Base-by-base conservation (phyloP, 2,113 vertebrate species). In the Albula goreensis region DNA sequence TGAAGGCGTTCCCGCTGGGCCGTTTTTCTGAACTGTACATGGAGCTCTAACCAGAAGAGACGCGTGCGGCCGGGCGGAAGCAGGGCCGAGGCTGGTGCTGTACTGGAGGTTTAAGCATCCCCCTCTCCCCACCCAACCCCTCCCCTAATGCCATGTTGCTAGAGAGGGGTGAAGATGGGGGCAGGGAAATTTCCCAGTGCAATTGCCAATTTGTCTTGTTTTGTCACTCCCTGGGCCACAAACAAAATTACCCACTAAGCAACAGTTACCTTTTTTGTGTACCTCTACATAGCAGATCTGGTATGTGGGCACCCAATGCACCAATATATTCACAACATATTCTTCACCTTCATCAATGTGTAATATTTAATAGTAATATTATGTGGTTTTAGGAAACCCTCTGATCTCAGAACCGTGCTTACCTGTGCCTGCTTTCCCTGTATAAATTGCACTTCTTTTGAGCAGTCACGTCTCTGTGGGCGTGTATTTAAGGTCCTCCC, bases 11-110 rank as follows among this genome's bases (percentile, higher is more conserved):
- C 94, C 92, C 41, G 91, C 93, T 91, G 92, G 84, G 91, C 77
- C 7, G 13, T 74, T 41, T 88, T 90, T 91, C 89, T 91, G 92
- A 93, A 92, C 93, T 89, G 84, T 48, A 83, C 84, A 19, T 74
- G 88, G 87, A 90, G 5, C 77, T 78, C 89, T 93, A 92, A 95
- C 90, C 88, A 70, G 19, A 91, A 86, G 90, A 19, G 93, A 95
- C 93, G 81, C 90, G 88, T 92, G 87, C 88, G 92, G 82, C 90
- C 88, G 88, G 90, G 86, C 89, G 90, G 90, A 91, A 93, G 88
- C 85, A 60, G 89, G 89, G 78, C 78, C 85, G 78, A 86, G 83
- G 87, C 88, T 63, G 87, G 85, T 88, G 89, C 84, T 84, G 88
- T 89, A 86, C 81, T 17, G 84, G 25, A 52, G 31, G 10, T 87